A percentile compares a stretch with the other conserved stretches of the same genome.
phyloP scores from a whole-genome alignment of 2,113 vertebrate species.

The Hydrolagus affinis region DNA sequence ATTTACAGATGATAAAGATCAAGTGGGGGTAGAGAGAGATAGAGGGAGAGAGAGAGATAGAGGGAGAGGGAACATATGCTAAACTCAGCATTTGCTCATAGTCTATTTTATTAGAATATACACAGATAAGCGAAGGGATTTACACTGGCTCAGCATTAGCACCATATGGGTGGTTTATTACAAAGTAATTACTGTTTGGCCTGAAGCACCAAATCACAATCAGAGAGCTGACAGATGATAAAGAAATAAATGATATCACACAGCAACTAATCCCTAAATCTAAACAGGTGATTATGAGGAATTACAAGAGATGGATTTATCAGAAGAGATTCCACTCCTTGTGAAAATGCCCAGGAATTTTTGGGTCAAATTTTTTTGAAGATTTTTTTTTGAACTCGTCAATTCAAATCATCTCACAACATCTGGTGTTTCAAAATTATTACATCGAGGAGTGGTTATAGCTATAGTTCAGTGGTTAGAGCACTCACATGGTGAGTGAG shows the following conservation, averaged over 20 bases:
- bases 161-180: conserved; percentile 84
- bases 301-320: conserved; percentile 54
- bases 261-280: conserved; percentile 54
- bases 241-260: conserved; percentile 72
- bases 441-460: no score
- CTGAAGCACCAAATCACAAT: conserved; percentile 52
- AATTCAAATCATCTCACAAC: neutral
- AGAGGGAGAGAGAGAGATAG: conserved; percentile 36
- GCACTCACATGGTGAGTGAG: no score
- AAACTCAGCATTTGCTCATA: conserved; percentile 63
- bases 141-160: conserved; percentile 73
- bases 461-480: no score
- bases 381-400: no score
- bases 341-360: conserved; percentile 4
- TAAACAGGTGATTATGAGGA: conserved; percentile 64
- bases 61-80: conserved; percentile 64
- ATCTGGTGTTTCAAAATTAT: neutral
- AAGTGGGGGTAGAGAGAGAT: conserved; percentile 50
- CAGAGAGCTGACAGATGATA: conserved; percentile 51
- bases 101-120: conserved; percentile 67
- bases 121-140: conserved; percentile 75
- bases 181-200: conserved; percentile 66
- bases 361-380: neutral
- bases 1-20: conserved; percentile 49
- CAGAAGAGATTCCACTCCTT: neutral